Evolutionary conservation across 2,113 vertebrate genomes (phyloP).

Genomic region (Gallinago undulata): DNA sequence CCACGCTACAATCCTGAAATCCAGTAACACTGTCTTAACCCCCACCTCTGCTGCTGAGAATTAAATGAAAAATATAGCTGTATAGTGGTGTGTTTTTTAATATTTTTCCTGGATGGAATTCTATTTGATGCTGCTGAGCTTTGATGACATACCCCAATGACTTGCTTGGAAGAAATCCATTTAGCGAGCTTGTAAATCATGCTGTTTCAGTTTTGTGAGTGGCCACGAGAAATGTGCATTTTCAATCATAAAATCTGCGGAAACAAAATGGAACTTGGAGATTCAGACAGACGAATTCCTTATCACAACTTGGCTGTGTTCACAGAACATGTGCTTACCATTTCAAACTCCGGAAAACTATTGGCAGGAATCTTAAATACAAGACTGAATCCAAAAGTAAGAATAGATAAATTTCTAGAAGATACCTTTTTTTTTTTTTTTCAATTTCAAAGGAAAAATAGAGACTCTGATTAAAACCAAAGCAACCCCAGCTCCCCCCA

Average conservation of each 20-base stretch:
- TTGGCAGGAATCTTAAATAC: conserved; percentile 27
- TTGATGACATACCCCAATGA: conserved; percentile 66
- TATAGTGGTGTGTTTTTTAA: not conserved
- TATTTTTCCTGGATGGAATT: conserved; percentile 58
- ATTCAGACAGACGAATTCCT: conserved; percentile 34
- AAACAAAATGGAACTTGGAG: conserved; percentile 67
- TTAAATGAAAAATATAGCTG: conserved; percentile 28
- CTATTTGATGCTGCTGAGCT: conserved; percentile 59
- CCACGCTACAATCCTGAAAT: not conserved
- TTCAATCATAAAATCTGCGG: conserved; percentile 53
- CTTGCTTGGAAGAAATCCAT: conserved; percentile 68
- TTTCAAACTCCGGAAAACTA: conserved; percentile 42
- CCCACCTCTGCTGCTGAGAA: conserved; percentile 3
- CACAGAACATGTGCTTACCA: conserved; percentile 53
- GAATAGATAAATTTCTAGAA: conserved; percentile 32
- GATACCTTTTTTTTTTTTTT: not conserved
- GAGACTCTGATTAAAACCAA: conserved; percentile 16
- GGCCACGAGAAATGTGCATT: conserved; percentile 61
- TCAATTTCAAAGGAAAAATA: conserved; percentile 30
- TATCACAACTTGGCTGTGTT: conserved; percentile 56
- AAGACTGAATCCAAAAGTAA: conserved; percentile 19
- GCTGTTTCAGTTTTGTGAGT: conserved; percentile 42
- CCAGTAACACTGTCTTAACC: not conserved
- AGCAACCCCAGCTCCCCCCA: not conserved
- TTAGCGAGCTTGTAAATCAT: conserved; percentile 60